phyloP scores from a whole-genome alignment of 2,888 invertebrate species.

The Hyposoter dolosus region DNA sequence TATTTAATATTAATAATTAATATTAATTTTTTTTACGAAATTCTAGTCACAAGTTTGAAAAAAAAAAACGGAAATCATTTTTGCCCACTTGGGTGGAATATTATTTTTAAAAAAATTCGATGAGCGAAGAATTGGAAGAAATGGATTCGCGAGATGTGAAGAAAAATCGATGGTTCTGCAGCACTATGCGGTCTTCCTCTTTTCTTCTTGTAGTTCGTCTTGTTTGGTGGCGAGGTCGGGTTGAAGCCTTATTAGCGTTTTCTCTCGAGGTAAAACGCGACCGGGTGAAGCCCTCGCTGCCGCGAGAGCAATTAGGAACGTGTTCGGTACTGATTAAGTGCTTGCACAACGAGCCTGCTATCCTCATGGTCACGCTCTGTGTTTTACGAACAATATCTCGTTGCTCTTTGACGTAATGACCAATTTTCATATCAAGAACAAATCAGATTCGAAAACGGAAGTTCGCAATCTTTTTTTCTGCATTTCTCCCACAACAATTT shows the following conservation, averaged over 20 bases:
- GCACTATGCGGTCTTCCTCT: slow-evolving; percentile 34
- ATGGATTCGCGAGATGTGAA: neutral
- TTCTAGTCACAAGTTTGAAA: neutral
- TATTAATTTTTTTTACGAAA: neutral
- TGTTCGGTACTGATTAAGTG: slow-evolving; percentile 54
- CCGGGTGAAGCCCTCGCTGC: slow-evolving; percentile 53
- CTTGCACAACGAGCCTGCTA: slow-evolving; percentile 46
- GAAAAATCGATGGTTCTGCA: neutral
- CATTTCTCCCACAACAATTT: neutral
- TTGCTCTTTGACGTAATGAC: neutral
- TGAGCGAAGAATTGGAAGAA: neutral
- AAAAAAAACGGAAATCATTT: neutral
- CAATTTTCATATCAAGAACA: slow-evolving; percentile 6
- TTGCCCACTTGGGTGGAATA: neutral
- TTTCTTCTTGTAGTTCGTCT: slow-evolving; percentile 11
- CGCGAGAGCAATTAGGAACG: slow-evolving; percentile 62
- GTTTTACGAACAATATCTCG: slow-evolving; percentile 5
- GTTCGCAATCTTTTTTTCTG: neutral
- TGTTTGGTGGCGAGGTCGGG: slow-evolving; percentile 43
- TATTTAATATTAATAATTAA: too few relatives aligned
- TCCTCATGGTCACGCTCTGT: slow-evolving; percentile 42
- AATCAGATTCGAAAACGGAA: slow-evolving; percentile 10
- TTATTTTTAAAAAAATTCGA: neutral
- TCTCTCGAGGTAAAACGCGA: slow-evolving; percentile 57
- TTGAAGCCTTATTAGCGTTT: slow-evolving; percentile 64